phyloP scores from a whole-genome alignment of 2,888 invertebrate genomes.

The Brachynemurus nebulosus region DNA sequence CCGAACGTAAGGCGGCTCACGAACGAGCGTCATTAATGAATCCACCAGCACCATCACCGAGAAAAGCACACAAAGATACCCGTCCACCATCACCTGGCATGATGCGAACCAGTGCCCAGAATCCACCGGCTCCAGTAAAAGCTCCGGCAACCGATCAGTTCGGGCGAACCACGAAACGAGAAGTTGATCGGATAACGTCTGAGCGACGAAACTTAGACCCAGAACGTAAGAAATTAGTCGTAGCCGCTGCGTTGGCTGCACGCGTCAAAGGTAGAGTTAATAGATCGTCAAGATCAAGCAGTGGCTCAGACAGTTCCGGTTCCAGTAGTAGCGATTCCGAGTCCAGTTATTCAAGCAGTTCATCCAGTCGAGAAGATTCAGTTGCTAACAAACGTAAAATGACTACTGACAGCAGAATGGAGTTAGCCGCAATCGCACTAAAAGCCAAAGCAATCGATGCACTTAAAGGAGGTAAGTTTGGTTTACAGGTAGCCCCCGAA shows the following conservation, averaged over 20 bases:
- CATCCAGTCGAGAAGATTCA: constrained; percentile 36
- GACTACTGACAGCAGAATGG: constrained; percentile 15
- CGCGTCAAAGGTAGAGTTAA: constrained; percentile 22
- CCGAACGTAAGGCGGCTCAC: constrained; percentile 45
- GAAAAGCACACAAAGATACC: constrained; percentile 35
- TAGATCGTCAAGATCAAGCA: constrained; percentile 35
- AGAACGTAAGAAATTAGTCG: constrained; percentile 27
- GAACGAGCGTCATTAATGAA: constrained; percentile 60
- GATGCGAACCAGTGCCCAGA: constrained; percentile 40
- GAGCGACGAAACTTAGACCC: constrained; percentile 14
- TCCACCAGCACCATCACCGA: constrained; percentile 52
- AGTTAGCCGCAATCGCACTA: constrained; percentile 23
- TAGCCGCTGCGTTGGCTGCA: constrained; percentile 29
- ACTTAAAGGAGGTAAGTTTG: constrained; percentile 36
- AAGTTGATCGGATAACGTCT: constrained; percentile 7
- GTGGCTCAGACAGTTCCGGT: constrained; percentile 37
- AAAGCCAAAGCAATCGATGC: constrained; percentile 42
- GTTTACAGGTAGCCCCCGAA: too few relatives aligned
- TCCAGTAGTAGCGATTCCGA: constrained; percentile 42
- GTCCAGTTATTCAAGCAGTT: constrained; percentile 36
- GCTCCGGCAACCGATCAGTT: constrained; percentile 24
- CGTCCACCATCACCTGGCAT: constrained; percentile 29
- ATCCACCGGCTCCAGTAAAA: constrained; percentile 40
- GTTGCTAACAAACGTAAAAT: constrained; percentile 27
- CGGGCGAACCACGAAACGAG: constrained; percentile 22